phyloP scores from a whole-genome alignment of 2,888 invertebrate genomes.

The Lithophane semibrunnea region DNA sequence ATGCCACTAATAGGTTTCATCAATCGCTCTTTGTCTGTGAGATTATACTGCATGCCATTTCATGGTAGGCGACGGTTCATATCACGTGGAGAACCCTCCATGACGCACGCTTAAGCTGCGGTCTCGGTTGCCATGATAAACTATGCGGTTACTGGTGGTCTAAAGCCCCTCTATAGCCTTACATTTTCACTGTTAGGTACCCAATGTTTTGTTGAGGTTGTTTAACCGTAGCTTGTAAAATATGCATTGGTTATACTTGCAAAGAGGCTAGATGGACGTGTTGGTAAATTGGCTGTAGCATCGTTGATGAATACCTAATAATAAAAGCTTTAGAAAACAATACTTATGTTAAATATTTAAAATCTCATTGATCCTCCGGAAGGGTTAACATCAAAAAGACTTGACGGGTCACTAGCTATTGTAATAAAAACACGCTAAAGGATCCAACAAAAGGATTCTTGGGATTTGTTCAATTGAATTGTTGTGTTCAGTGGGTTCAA shows the following conservation, averaged over 20 bases:
- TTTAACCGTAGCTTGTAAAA: not conserved
- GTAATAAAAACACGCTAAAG: slow-evolving; percentile 42
- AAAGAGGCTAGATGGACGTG: no score
- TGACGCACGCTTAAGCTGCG: not conserved
- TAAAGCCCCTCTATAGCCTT: not conserved
- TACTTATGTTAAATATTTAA: slow-evolving; percentile 9
- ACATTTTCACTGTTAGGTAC: not conserved
- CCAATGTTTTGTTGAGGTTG: not conserved
- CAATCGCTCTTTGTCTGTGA: not conserved
- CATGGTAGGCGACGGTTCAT: no score
- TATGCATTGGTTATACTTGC: not conserved
- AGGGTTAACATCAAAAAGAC: slow-evolving; percentile 38
- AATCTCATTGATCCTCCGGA: not conserved
- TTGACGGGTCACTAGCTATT: slow-evolving; percentile 40
- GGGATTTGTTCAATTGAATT: slow-evolving; percentile 42
- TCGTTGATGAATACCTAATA: not conserved
- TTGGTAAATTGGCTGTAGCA: not conserved
- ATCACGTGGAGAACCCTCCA: no score
- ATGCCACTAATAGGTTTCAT: not conserved
- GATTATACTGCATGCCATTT: not conserved
- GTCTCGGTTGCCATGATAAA: not conserved
- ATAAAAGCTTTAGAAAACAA: not conserved
- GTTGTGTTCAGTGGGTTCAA: slow-evolving; percentile 35
- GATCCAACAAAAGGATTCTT: slow-evolving; percentile 32
- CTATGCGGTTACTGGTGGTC: no score